These are phyloP conservation scores for Carterocephalus palaemon DNA, from an alignment of 2,888 invertebrate species.

Conservation along the genomic window DNA sequence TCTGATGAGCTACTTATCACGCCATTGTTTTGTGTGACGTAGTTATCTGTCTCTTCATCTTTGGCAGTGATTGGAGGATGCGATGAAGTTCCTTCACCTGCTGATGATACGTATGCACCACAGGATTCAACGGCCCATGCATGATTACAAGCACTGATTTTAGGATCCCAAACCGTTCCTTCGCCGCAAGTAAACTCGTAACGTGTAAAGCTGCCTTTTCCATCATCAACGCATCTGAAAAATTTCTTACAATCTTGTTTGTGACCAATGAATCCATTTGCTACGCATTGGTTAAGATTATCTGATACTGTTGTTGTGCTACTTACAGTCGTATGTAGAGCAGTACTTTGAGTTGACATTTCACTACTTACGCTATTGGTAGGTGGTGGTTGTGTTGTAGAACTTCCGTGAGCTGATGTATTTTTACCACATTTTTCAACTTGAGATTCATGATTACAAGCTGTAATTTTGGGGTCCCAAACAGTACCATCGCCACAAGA, in stretches of 20 bases:
- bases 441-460: slow-evolving; percentile 78
- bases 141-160: slow-evolving; percentile 77
- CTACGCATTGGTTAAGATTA: slow-evolving; percentile 50
- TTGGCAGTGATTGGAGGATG: slow-evolving; percentile 23
- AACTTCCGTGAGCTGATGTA: slow-evolving; percentile 7
- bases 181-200: slow-evolving; percentile 83
- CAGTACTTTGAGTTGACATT: background rate
- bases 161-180: slow-evolving; percentile 81
- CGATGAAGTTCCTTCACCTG: slow-evolving; percentile 21
- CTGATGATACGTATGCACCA: slow-evolving; percentile 27
- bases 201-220: slow-evolving; percentile 76
- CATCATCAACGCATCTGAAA: slow-evolving; percentile 83
- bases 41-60: slow-evolving; percentile 21
- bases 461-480: slow-evolving; percentile 78
- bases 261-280: slow-evolving; percentile 85
- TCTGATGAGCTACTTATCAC: slow-evolving; percentile 7
- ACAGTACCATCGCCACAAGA: slow-evolving; percentile 83
- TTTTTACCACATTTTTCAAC: slow-evolving; percentile 32
- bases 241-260: slow-evolving; percentile 84
- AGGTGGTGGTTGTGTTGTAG: background rate
- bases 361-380: background rate
- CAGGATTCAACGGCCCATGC: slow-evolving; percentile 69
- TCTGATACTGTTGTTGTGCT: slow-evolving; percentile 8
- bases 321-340: slow-evolving; percentile 3
- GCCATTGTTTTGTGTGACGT: slow-evolving; percentile 23